A percentile compares a stretch with the other conserved stretches of the same genome.
Conservation (phyloP, 2,888 invertebrate genomes). For the Brassicogethes aeneus region DNA sequence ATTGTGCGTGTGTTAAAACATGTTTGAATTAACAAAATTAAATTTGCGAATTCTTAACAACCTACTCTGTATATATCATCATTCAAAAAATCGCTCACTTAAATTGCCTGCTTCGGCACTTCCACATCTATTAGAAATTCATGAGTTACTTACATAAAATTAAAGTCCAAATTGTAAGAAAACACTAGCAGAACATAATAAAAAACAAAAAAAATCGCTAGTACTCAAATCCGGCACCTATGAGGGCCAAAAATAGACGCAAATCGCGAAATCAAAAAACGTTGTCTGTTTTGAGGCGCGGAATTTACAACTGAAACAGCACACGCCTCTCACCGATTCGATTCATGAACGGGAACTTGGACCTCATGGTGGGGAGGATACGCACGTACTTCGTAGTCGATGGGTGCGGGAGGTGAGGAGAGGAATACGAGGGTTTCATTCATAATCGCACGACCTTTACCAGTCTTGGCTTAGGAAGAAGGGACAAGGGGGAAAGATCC, state of each 20-base stretch:
- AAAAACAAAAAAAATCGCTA: background rate
- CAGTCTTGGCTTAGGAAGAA: too few relatives aligned
- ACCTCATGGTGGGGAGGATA: slow-evolving; percentile 19
- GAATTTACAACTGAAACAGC: slow-evolving; percentile 37
- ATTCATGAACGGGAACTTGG: slow-evolving; percentile 31
- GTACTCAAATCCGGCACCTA: too few relatives aligned
- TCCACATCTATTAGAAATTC: background rate
- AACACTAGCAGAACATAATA: background rate
- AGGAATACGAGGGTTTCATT: slow-evolving; percentile 47
- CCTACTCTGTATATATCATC: too few relatives aligned
- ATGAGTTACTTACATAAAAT: background rate
- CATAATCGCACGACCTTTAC: slow-evolving; percentile 38
- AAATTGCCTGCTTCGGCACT: background rate
- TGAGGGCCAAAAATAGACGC: too few relatives aligned
- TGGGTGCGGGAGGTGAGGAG: slow-evolving; percentile 33
- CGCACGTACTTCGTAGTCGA: background rate
- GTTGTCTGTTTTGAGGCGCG: too few relatives aligned
- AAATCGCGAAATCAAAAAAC: too few relatives aligned
- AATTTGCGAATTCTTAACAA: too few relatives aligned
- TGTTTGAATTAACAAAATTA: too few relatives aligned
- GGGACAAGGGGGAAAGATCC: slow-evolving; percentile 8
- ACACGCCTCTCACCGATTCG: slow-evolving; percentile 28
- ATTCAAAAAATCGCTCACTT: background rate
- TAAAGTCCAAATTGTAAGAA: background rate
- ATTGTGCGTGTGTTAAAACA: too few relatives aligned